These are phyloP conservation scores for Trichoplusia ni DNA, from an alignment of 1,140 invertebrate species.

Conservation along the genomic window DNA sequence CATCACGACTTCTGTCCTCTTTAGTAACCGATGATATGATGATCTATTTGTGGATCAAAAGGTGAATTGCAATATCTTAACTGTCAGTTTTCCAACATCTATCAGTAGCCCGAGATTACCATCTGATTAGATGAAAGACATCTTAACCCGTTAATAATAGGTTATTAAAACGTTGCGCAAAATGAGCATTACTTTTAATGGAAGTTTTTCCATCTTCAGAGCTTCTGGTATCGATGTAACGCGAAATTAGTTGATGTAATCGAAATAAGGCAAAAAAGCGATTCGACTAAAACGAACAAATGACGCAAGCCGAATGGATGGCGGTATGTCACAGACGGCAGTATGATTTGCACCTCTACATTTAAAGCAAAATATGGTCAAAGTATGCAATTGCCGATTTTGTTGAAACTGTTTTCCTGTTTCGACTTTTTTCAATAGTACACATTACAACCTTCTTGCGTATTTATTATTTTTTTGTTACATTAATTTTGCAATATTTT, in stretches of 20 bases:
- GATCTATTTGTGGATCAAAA: neutral
- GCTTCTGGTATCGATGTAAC: conserved; percentile 46
- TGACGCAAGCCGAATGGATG: conserved; percentile 43
- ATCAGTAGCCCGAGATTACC: conserved; percentile 11
- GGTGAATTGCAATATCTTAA: conserved; percentile 9
- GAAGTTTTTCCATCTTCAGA: conserved; percentile 50
- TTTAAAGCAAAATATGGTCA: neutral
- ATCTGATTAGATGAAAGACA: conserved; percentile 22
- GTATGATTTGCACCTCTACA: conserved; percentile 7
- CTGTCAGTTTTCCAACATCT: conserved; percentile 22
- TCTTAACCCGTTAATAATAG: conserved; percentile 19
- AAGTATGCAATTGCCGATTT: conserved; percentile 10
- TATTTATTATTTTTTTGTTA: neutral
- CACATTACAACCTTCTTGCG: neutral
- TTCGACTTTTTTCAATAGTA: neutral
- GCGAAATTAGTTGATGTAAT: conserved; percentile 56
- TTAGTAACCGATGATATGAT: too few species aligned
- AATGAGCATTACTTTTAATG: conserved; percentile 54
- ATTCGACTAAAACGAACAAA: conserved; percentile 41
- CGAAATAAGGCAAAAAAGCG: conserved; percentile 43
- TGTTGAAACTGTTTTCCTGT: conserved; percentile 27
- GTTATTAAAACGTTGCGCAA: conserved; percentile 43
- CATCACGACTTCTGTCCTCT: neutral
- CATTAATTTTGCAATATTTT: neutral
- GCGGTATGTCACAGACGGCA: conserved; percentile 28